Evolutionary conservation across 2,797 vertebrate genomes (phyloP), one percentile per base, ranked within the genome.

Genomic region (Gymnoscopelus braueri): DNA sequence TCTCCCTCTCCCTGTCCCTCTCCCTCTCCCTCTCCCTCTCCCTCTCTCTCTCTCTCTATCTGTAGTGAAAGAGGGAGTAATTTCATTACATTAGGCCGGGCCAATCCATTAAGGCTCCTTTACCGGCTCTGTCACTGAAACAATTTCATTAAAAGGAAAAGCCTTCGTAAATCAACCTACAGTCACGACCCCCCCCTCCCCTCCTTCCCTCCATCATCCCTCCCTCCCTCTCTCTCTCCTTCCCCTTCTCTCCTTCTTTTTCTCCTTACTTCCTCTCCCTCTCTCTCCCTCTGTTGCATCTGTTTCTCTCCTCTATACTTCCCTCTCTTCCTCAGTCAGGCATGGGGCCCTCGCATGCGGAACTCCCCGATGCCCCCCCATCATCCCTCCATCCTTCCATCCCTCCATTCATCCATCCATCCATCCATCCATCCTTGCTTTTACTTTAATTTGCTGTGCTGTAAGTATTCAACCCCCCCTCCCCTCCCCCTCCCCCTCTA

Each of bases 41-140:
- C 78, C 82, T 77, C 10, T 58, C 69, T 78, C 69, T 67, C 74
- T 51, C 74, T 29, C 81, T 86, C 83, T 93, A 89, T 95, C 93
- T 92, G 78, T 95, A 96, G 95, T 95, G 95, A 95, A 95, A 96
- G 89, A 95, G 95, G 95, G 96, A 97, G 96, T 98, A 97, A 98
- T 98, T 98, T 98, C 96, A 99, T 99, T 99, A 98, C 96, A 98
- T 98, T 97, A 98, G 96, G 95, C 95, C 95, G 26, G 95, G 94
- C 96, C 96, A 98, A 98, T 99, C 98, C 97, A 99, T 99, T 99
- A 98, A 95, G 93, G 95, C 96, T 89, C 97, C 98, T 97, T 99
- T 99, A 98, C 97, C 94, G 94, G 93, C 95, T 96, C 97, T 98
- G 96, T 96, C 97, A 98, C 94, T 95, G 96, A 96, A 98, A 98